Evolutionary conservation across 2,888 invertebrate genomes (phyloP).

Genomic region (Conchocele bisecta): DNA sequence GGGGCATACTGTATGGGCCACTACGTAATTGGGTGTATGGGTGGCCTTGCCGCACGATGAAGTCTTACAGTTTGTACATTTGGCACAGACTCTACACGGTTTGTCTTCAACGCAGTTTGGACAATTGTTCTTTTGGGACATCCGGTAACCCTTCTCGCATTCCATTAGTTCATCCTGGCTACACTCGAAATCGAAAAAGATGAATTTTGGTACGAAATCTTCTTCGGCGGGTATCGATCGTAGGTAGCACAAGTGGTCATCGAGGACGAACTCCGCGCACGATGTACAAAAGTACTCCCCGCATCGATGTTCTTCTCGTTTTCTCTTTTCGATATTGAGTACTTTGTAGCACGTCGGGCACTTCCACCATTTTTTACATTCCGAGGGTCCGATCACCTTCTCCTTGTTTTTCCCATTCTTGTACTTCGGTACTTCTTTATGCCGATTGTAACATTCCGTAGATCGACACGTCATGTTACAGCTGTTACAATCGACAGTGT

Average conservation of each 20-base stretch:
- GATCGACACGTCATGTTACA: conserved; percentile 38
- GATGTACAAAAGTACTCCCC: conserved; percentile 25
- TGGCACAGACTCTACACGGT: conserved; percentile 24
- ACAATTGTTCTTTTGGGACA: conserved; percentile 15
- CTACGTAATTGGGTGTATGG: conserved; percentile 41
- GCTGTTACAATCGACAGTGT: conserved; percentile 5
- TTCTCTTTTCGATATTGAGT: conserved; percentile 2
- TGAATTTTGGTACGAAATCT: conserved; percentile 13
- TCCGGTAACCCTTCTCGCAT: conserved; percentile 23
- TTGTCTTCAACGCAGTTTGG: too few relatives aligned
- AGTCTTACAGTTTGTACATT: conserved; percentile 19
- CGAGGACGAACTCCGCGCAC: conserved; percentile 15
- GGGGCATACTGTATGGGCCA: conserved; percentile 34
- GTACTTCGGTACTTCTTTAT: too few relatives aligned
- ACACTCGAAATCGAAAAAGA: conserved; percentile 41
- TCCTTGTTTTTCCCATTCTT: conserved; percentile 17
- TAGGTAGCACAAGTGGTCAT: conserved; percentile 27
- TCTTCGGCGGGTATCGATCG: conserved; percentile 14
- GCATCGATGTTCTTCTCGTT: conserved; percentile 19
- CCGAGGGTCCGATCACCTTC: conserved; percentile 13
- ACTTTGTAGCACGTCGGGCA: conserved; percentile 29
- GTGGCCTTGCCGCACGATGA: conserved; percentile 37
- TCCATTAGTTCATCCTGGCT: conserved; percentile 20
- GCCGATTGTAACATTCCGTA: not conserved
- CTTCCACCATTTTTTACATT: conserved; percentile 33